phyloP scores from a whole-genome alignment of 2,888 invertebrate species.

The Mesorhabditis sp. region DNA sequence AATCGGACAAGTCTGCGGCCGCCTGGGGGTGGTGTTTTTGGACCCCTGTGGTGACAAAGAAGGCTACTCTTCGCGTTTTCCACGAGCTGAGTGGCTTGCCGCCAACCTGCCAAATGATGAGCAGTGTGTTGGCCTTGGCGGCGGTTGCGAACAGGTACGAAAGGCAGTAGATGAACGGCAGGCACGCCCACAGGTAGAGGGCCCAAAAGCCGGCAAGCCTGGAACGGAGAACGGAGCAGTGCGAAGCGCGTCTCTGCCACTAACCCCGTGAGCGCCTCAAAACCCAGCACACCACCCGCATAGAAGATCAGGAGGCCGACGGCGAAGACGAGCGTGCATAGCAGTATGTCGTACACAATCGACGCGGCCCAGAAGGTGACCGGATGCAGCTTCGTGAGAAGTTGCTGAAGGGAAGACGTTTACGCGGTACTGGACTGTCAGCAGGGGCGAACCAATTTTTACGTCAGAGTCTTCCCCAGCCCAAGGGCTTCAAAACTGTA shows the following conservation, averaged over 20 bases:
- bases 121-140: conserved; percentile 15
- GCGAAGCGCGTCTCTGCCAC: no score
- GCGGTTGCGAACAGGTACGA: conserved; percentile 35
- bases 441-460: no score
- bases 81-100: no score
- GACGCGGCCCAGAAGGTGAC: conserved; percentile 45
- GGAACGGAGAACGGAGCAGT: conserved; percentile 12
- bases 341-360: conserved; percentile 34
- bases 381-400: conserved; percentile 39
- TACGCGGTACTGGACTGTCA: no score
- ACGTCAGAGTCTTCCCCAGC: no score
- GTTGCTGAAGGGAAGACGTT: conserved; percentile 22
- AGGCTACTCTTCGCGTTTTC: no score
- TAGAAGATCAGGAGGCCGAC: conserved; percentile 33
- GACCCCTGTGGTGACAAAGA: no score
- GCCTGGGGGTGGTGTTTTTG: no score
- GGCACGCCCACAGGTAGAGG: conserved; percentile 28
- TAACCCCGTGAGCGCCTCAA: no score
- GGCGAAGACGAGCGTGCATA: conserved; percentile 36
- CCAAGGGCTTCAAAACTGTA: conserved; percentile 25
- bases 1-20: no score
- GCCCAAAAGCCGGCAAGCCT: conserved; percentile 39
- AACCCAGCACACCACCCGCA: neutral
- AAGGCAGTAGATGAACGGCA: conserved; percentile 33
- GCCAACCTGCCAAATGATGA: no score